Evolutionary conservation across 1,140 invertebrate species (phyloP), one percentile per base, ranked within the genome.

Genomic region (Heliconius himera): DNA sequence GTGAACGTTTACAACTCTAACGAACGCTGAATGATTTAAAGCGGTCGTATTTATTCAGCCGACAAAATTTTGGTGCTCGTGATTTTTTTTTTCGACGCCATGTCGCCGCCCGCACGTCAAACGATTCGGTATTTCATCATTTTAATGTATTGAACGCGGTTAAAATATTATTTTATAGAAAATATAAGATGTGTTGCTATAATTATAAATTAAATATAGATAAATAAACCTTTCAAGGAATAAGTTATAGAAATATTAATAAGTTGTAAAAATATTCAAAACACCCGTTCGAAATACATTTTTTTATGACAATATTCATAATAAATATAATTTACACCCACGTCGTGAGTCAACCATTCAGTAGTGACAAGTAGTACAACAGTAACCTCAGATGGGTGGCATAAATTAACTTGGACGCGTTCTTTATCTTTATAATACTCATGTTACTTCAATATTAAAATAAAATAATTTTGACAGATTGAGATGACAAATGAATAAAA

Each of bases 1-100:
- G 76, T 73, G 60, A 46, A 54, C 73, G 73, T 76, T 80, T 60
- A 80, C 66, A 80, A 51, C 51, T 66, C 74, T 75, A 79, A 79
- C 78, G 74, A 80, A 76, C 33, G 66, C 49, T 73, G 78, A 80
- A 76, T 80, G 78, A 80, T 80, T 80, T 80, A 80, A 74, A 66
- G 46, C 78, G 73, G 29, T 70, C 73, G 36, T 72, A 76, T 80
- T 76, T 74, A 79, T 79, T 80, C 78, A 74, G 71, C 73, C 73
- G 78, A 49, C 54, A 29, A 29, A 66, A 66, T 29, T 66, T 66
- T 66, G 22, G 60, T 66, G 60, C 60, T 66, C 26, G 60, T 66
- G 60, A 66, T 66, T 66, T 66, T 26, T 56, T n/a, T 66, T 66
- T 66, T 56, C 54, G 60, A 66, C 60, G 56, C 56, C 56, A 26